Evolutionary conservation across 2,113 vertebrate genomes (phyloP), one percentile per base, ranked within the genome.

Genomic region (Microcebus lehilahytsara): DNA sequence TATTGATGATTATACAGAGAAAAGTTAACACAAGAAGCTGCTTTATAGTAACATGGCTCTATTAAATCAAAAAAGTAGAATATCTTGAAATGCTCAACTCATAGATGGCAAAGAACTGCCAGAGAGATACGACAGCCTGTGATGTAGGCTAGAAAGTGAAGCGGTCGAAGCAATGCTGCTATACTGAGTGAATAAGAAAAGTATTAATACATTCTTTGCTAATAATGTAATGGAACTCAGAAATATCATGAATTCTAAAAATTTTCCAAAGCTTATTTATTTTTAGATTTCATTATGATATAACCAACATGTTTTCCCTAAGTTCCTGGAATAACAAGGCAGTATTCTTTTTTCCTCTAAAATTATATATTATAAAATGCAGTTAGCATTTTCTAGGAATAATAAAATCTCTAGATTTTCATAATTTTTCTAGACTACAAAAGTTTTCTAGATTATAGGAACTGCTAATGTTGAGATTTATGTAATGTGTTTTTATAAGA

Each of bases 271-370:
- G 30, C 13, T 72, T 83, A 66, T 42, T 78, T 75, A 56, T 67
- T 91, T 90, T 85, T 62, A 89, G 14, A 64, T 80, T 80, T 85
- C 81, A 96, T 89, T 83, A 77, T 25, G 23, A 64, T 17, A 46
- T 34, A 85, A 81, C 51, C 9, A 81, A 81, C 13, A 34, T 40
- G 32, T 79, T 89, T 69, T 62, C 23, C 72, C 58, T 58, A 79
- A 56, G 32, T 85, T 69, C 40, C 19, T 51, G 19, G 27, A 12
- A 42, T 17, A 78, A 60, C 1, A 92, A 16, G 20, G 46, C 2
- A 42, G 14, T 9, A 85, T 56, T 30, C 77, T 81, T 81, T 72
- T 66, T 34, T 4, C 3, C 20, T 46, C 71, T 77, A 81, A 93
- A 91, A 88, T 75, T 60, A 67, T n/a, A 30, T 32, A 22, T 66